phyloP scores from a whole-genome alignment of 1,140 invertebrate species.

The Diorhabda carinulata region DNA sequence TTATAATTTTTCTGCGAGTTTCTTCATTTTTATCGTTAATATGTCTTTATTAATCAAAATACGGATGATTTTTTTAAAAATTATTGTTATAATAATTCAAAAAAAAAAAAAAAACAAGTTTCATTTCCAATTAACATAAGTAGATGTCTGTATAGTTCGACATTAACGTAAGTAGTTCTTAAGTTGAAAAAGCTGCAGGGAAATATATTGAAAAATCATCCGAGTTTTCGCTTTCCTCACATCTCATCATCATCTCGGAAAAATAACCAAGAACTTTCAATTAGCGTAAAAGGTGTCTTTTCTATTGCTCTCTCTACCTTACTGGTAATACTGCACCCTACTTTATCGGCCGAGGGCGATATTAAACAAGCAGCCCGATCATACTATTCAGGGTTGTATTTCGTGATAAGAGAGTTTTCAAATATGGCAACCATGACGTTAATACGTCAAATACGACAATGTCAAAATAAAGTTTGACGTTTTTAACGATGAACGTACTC shows the following conservation, averaged over 20 bases:
- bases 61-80: no score
- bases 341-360: constrained; percentile 38
- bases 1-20: no score
- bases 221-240: neutral
- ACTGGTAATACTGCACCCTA: constrained; percentile 30
- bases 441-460: no score
- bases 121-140: neutral
- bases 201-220: constrained; percentile 17
- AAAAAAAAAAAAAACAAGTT: constrained; percentile 4
- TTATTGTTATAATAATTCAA: no score
- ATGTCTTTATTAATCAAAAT: no score
- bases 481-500: no score
- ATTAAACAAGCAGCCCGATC: constrained; percentile 36
- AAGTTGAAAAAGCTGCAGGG: neutral
- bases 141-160: neutral
- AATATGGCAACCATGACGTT: no score
- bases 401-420: no score
- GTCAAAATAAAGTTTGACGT: no score
- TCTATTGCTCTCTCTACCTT: constrained; percentile 25
- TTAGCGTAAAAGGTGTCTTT: constrained; percentile 41
- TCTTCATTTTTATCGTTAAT: no score
- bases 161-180: constrained; percentile 14
- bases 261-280: constrained; percentile 29
- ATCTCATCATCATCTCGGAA: neutral
- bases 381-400: constrained; percentile 14